phyloP scores from a whole-genome alignment of 2,888 invertebrate genomes.

The Arctia plantaginis region DNA sequence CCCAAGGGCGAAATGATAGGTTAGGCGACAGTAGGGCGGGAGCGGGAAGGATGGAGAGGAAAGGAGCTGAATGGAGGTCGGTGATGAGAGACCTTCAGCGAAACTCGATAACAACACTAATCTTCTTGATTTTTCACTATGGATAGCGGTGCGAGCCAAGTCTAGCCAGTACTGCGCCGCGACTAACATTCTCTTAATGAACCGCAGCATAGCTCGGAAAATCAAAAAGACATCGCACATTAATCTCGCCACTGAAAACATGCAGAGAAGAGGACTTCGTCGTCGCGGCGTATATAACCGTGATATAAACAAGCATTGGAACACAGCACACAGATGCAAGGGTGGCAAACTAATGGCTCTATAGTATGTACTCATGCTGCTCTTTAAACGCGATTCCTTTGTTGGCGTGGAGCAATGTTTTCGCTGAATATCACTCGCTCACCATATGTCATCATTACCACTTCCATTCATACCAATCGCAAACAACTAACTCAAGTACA shows the following conservation, averaged over 20 bases:
- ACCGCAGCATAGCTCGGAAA: constrained; percentile 76
- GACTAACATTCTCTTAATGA: constrained; percentile 58
- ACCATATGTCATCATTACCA: constrained; percentile 60
- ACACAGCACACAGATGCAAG: constrained; percentile 81
- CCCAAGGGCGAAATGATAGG: constrained; percentile 75
- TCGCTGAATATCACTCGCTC: constrained; percentile 85
- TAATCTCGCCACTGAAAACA: constrained; percentile 77
- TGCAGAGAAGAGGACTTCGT: constrained; percentile 74
- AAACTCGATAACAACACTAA: constrained; percentile 75
- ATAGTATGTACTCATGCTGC: constrained; percentile 73
- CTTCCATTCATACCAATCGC: constrained; percentile 71
- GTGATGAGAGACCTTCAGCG: constrained; percentile 86
- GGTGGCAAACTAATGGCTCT: constrained; percentile 77
- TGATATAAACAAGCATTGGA: constrained; percentile 71
- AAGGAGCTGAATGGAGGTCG: constrained; percentile 55
- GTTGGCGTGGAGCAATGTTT: constrained; percentile 65
- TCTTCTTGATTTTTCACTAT: constrained; percentile 82
- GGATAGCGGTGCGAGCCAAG: constrained; percentile 76
- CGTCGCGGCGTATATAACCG: constrained; percentile 60
- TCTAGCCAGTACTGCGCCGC: constrained; percentile 58
- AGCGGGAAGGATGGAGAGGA: constrained; percentile 49
- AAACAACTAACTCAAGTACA: constrained; percentile 79
- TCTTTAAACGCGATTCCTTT: constrained; percentile 60
- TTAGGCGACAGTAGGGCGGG: constrained; percentile 57
- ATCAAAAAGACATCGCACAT: constrained; percentile 86